These are phyloP conservation scores for Xestia c-nigrum DNA, from an alignment of 2,888 invertebrate genomes.

Conservation along the genomic window DNA sequence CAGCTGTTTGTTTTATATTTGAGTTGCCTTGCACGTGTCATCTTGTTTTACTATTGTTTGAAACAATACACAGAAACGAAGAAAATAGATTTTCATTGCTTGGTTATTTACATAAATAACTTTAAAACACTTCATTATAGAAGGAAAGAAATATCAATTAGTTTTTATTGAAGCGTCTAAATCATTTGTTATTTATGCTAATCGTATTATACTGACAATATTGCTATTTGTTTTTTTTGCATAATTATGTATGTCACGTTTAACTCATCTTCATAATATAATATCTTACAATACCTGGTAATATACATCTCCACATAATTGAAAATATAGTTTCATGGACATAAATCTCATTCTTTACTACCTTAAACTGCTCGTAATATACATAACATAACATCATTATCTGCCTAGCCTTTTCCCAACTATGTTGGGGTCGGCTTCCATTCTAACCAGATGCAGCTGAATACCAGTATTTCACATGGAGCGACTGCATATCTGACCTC, in stretches of 20 bases:
- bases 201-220: background rate
- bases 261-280: background rate
- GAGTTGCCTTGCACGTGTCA: background rate
- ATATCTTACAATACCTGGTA: background rate
- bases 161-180: conserved; percentile 3
- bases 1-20: conserved; percentile 4
- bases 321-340: background rate
- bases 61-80: background rate
- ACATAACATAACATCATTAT: background rate
- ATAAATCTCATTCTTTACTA: background rate
- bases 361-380: background rate
- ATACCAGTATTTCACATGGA: too few species aligned
- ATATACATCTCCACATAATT: background rate
- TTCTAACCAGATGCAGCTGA: too few species aligned
- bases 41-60: background rate
- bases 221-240: background rate
- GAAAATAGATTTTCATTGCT: background rate
- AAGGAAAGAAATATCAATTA: background rate
- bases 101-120: background rate
- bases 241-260: background rate
- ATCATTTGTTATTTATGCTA: conserved; percentile 14
- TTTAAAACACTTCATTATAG: background rate
- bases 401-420: too few species aligned
- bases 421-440: too few species aligned
- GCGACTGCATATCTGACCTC: too few species aligned